phyloP scores from a whole-genome alignment of 2,888 invertebrate genomes.

The Zeuzera pyrina region DNA sequence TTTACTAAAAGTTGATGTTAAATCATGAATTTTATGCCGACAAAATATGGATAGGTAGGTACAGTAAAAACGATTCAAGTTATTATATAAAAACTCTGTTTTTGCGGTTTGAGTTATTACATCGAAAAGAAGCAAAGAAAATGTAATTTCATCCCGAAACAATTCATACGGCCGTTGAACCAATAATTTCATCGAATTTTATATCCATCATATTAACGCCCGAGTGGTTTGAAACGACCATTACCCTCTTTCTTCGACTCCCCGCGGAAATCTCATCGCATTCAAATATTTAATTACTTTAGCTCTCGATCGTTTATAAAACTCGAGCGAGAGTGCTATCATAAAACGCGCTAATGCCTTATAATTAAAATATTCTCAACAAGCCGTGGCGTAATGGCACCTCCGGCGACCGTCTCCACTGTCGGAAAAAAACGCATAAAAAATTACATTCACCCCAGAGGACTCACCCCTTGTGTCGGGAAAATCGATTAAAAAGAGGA shows the following conservation, averaged over 20 bases:
- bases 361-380: conserved; percentile 75
- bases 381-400: conserved; percentile 74
- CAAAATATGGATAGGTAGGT: too few relatives aligned
- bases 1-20: too few relatives aligned
- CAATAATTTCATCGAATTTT: conserved; percentile 69
- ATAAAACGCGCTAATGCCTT: conserved; percentile 73
- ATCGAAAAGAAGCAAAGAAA: too few relatives aligned
- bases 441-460: conserved; percentile 75
- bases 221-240: conserved; percentile 45
- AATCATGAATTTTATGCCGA: too few relatives aligned
- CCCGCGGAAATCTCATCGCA: conserved; percentile 70
- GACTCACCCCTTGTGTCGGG: conserved; percentile 73
- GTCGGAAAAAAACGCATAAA: conserved; percentile 71
- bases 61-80: too few relatives aligned
- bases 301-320: conserved; percentile 70
- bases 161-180: conserved; percentile 51
- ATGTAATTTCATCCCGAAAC: neutral
- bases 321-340: conserved; percentile 67
- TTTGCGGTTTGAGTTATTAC: too few relatives aligned
- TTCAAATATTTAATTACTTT: conserved; percentile 73
- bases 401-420: conserved; percentile 66
- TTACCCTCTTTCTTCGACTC: conserved; percentile 51
- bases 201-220: conserved; percentile 66
- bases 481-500: conserved; percentile 74
- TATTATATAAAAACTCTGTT: too few relatives aligned